phyloP scores from a whole-genome alignment of 1,140 invertebrate species.

The Drosophila orosa region DNA sequence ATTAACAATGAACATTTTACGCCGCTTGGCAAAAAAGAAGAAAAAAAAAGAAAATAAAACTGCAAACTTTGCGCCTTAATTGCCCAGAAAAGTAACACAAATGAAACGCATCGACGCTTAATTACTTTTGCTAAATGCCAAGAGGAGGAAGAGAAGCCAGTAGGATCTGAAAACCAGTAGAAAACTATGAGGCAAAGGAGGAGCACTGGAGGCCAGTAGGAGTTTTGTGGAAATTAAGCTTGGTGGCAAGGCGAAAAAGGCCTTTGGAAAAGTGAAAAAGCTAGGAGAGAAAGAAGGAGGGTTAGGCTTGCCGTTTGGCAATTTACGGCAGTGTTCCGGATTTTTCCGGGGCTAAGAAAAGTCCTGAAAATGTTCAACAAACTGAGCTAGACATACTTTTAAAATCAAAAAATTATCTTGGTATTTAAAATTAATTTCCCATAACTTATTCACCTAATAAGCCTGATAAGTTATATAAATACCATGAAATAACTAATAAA shows the following conservation, averaged over 20 bases:
- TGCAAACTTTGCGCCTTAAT: slow-evolving; percentile 64
- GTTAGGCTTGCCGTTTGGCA: slow-evolving; percentile 12
- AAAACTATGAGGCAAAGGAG: not conserved
- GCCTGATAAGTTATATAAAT: too few species aligned
- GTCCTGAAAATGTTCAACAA: not conserved
- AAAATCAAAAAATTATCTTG: not conserved
- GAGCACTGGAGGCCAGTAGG: not conserved
- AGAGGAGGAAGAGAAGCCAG: slow-evolving; percentile 4
- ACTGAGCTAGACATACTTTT: not conserved
- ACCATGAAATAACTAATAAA: not conserved
- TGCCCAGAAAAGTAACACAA: slow-evolving; percentile 80
- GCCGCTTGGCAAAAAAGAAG: slow-evolving; percentile 42
- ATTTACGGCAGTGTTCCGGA: slow-evolving; percentile 43
- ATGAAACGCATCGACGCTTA: slow-evolving; percentile 80
- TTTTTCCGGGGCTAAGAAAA: not conserved
- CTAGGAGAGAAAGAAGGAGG: not conserved
- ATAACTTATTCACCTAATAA: too few species aligned
- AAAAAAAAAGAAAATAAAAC: too few species aligned
- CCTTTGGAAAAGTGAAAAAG: slow-evolving; percentile 2
- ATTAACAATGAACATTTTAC: slow-evolving; percentile 77
- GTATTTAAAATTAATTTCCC: not conserved
- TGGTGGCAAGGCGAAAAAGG: too few species aligned
- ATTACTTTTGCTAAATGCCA: slow-evolving; percentile 79
- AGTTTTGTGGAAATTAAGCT: not conserved
- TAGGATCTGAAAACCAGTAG: not conserved